A percentile compares a stretch with the other conserved stretches of the same genome.
Evolutionary conservation across 2,888 invertebrate genomes (phyloP).

Genomic region (Cryptosula pallasiana): DNA sequence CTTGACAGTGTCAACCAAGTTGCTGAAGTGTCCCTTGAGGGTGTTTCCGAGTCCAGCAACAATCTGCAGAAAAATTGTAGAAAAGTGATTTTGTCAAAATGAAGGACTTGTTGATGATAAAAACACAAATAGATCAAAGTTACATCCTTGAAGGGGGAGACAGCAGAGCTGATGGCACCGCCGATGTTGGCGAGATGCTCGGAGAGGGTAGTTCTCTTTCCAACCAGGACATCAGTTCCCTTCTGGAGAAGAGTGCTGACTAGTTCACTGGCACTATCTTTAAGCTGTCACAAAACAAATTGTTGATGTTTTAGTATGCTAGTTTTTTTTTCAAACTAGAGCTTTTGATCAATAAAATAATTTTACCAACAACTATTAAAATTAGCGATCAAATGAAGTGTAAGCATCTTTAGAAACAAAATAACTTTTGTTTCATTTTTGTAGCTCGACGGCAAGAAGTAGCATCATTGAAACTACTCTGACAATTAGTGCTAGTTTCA

Average conservation of each 20-base stretch:
- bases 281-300: too few species aligned
- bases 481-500: too few species aligned
- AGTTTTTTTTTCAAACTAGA: too few species aligned
- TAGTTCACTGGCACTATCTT: background rate
- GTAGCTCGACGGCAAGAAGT: too few species aligned
- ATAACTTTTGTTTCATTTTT: too few species aligned
- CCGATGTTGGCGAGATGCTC: conserved; percentile 5
- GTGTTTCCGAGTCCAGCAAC: conserved; percentile 22
- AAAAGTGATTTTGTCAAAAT: background rate
- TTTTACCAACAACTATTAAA: too few species aligned
- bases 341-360: too few species aligned
- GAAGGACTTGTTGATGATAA: background rate
- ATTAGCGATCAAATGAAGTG: too few species aligned
- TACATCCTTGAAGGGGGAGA: conserved; percentile 21
- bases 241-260: conserved; percentile 3
- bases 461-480: too few species aligned
- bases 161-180: background rate
- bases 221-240: background rate
- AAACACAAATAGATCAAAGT: background rate
- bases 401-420: too few species aligned
- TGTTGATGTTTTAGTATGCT: too few species aligned
- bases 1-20: conserved; percentile 24
- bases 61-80: background rate
- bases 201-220: conserved; percentile 17
- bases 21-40: conserved; percentile 23